Percentiles rank a stretch among this genome's conserved stretches.
Evolutionary conservation across 23 tunicate species (phyloP).

Genomic region (Diplosoma virens): DNA sequence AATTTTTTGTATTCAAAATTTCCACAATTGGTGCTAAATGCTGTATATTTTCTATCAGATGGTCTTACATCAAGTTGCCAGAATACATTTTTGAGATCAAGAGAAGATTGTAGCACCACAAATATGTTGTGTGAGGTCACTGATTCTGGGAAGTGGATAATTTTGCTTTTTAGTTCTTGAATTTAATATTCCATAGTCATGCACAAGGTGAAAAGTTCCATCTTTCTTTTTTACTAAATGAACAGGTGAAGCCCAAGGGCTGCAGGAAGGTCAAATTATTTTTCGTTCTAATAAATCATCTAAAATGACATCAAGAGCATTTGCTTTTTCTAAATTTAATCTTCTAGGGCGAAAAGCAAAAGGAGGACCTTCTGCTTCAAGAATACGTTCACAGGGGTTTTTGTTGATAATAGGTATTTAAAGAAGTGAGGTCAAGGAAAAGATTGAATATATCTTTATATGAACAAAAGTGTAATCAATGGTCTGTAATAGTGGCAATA

Average conservation of each 20-base stretch:
- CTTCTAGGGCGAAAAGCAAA: not conserved
- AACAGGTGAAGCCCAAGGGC: slow-evolving; percentile 19
- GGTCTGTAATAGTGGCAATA: not conserved
- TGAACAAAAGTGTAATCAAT: slow-evolving; percentile 1
- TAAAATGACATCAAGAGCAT: not conserved
- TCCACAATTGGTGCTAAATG: slow-evolving; percentile 10
- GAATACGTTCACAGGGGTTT: not conserved
- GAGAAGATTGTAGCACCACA: slow-evolving; percentile 8
- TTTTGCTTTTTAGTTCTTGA: slow-evolving; percentile 1
- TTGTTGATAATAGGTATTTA: not conserved
- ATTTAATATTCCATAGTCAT: not conserved
- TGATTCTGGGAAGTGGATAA: slow-evolving; percentile 1
- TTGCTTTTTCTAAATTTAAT: not conserved
- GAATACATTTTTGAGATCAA: slow-evolving; percentile 11
- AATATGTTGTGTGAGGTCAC: slow-evolving; percentile 2
- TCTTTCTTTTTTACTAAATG: slow-evolving; percentile 8
- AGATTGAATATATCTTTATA: not conserved
- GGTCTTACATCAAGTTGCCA: not conserved
- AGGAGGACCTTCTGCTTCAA: slow-evolving; percentile 20
- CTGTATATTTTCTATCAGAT: not conserved
- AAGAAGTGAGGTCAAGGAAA: slow-evolving; percentile 1
- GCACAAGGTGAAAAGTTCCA: not conserved
- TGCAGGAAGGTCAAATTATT: slow-evolving; percentile 4
- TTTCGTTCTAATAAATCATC: slow-evolving; percentile 7
- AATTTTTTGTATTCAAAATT: slow-evolving; percentile 11